Conservation (phyloP, 2,888 invertebrate species). For the Cepaea hortensis region DNA sequence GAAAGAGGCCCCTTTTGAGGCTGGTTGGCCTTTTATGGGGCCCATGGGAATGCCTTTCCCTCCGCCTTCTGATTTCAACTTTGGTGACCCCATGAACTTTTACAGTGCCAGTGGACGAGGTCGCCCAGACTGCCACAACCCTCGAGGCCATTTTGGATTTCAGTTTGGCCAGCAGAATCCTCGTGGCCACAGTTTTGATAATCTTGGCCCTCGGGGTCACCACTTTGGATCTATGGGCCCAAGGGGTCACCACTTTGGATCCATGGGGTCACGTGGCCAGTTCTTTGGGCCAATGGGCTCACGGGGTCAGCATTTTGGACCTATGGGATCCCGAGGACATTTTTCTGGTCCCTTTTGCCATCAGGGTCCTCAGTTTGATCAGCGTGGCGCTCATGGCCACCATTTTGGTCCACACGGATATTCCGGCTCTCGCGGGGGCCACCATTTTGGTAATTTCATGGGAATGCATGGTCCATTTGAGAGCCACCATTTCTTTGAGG, state of each 20-base stretch:
- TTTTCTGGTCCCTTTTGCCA: background rate
- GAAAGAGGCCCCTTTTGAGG: background rate
- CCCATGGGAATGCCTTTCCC: background rate
- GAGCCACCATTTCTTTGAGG: background rate
- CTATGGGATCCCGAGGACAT: background rate
- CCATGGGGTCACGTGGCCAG: background rate
- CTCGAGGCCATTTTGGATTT: background rate
- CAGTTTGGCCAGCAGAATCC: background rate
- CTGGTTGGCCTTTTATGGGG: background rate
- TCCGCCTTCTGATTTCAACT: background rate
- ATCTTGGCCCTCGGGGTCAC: background rate
- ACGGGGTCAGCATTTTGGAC: constrained; percentile 13
- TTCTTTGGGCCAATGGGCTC: background rate
- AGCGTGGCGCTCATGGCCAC: constrained; percentile 7
- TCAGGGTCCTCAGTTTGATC: background rate
- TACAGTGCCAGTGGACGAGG: background rate
- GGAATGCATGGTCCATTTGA: constrained; percentile 28
- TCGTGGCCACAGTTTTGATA: background rate
- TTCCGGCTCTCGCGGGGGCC: background rate
- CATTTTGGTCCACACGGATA: background rate
- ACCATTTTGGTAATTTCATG: constrained; percentile 7
- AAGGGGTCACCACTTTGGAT: background rate
- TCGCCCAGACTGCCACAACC: constrained; percentile 9
- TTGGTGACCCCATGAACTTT: constrained; percentile 4
- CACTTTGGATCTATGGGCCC: background rate